These are phyloP conservation scores for Tachysurus vachellii DNA, from an alignment of 2,113 vertebrate species.

Conservation along the genomic window DNA sequence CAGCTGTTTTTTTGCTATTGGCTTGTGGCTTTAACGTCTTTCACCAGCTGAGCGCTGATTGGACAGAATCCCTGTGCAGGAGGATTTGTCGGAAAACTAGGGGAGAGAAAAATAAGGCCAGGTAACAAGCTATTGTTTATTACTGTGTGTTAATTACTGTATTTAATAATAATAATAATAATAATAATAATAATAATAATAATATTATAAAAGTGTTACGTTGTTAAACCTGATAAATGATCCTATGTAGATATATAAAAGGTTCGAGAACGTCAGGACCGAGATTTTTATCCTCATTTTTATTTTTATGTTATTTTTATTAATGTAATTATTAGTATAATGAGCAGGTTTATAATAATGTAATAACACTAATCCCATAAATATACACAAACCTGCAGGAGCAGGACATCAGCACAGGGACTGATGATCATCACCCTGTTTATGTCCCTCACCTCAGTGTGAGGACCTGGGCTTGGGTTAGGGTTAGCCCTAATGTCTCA, in stretches of 20 bases:
- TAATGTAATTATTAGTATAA: too few species aligned
- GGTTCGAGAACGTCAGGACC: background rate
- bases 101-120: constrained; percentile 4
- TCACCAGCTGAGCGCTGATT: constrained; percentile 9
- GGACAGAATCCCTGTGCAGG: background rate
- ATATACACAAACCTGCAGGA: background rate
- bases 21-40: background rate
- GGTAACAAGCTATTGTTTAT: background rate
- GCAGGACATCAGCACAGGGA: background rate
- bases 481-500: too few species aligned
- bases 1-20: background rate
- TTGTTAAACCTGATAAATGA: background rate
- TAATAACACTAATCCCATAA: background rate
- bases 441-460: background rate
- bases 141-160: background rate
- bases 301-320: background rate
- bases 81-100: constrained; percentile 10
- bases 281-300: background rate
- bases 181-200: background rate
- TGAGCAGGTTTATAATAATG: background rate
- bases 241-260: too few species aligned
- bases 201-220: too few species aligned
- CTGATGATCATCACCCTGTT: background rate
- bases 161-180: background rate
- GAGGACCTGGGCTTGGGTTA: too few species aligned